phyloP scores from a whole-genome alignment of 2,888 invertebrate species.

The Tenthredo mesomela region DNA sequence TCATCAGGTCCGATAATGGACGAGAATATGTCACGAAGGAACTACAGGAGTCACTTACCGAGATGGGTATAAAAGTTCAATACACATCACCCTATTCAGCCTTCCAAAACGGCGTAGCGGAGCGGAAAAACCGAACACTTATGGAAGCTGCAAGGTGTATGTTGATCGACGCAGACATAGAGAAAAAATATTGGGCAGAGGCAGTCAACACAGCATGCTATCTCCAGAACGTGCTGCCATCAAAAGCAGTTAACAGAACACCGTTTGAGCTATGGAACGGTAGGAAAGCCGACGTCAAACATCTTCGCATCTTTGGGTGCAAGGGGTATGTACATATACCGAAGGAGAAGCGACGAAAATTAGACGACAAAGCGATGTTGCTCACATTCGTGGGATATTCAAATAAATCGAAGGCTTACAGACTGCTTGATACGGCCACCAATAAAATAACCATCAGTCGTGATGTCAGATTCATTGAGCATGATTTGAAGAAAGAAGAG shows the following conservation, averaged over 20 bases:
- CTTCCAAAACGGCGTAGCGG: conserved; percentile 18
- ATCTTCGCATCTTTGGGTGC: conserved; percentile 60
- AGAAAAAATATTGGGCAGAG: conserved; percentile 14
- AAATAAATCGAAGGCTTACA: conserved; percentile 57
- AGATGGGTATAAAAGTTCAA: conserved; percentile 8
- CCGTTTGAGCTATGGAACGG: conserved; percentile 60
- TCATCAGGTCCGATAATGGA: conserved; percentile 56
- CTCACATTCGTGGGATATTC: conserved; percentile 58
- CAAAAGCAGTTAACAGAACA: conserved; percentile 28
- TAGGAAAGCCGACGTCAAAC: conserved; percentile 56
- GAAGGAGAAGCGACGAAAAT: conserved; percentile 55
- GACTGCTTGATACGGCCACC: conserved; percentile 55
- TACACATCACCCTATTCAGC: conserved; percentile 9
- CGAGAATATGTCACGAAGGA: conserved; percentile 55
- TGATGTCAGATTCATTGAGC: conserved; percentile 54
- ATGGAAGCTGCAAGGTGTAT: conserved; percentile 16
- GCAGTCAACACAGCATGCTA: conserved; percentile 29
- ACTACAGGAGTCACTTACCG: conserved; percentile 11
- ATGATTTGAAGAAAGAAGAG: not conserved
- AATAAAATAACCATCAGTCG: conserved; percentile 56
- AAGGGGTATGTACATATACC: conserved; percentile 56
- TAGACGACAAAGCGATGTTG: conserved; percentile 56
- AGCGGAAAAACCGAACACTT: conserved; percentile 17
- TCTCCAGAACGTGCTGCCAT: conserved; percentile 40
- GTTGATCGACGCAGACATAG: not conserved